A percentile compares a stretch with the other conserved stretches of the same genome.
Evolutionary conservation across 2,888 invertebrate genomes (phyloP).

Genomic region (Apodemia hepburni): DNA sequence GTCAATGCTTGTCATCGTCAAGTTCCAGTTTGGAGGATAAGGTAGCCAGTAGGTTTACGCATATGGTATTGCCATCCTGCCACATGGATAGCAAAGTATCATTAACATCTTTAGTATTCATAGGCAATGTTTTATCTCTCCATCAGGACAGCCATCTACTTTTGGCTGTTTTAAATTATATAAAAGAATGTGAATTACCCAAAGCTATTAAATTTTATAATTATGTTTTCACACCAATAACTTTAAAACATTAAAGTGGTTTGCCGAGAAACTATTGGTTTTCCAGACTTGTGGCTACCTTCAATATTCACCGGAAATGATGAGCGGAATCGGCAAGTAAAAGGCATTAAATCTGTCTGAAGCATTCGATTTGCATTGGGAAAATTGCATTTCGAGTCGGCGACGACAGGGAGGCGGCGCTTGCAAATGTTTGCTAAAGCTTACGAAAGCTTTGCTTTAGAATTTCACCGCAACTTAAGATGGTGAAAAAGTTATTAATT

Average conservation of each 20-base stretch:
- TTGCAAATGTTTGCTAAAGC: conserved; percentile 60
- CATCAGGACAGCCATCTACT: too few relatives aligned
- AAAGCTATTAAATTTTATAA: conserved; percentile 8
- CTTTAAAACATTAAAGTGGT: conserved; percentile 16
- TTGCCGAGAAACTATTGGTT: conserved; percentile 31
- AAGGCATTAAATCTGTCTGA: conserved; percentile 74
- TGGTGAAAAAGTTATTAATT: conserved; percentile 6
- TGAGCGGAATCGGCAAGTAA: conserved; percentile 67
- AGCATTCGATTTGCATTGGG: conserved; percentile 73
- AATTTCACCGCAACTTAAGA: conserved; percentile 36
- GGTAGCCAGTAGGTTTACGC: too few relatives aligned
- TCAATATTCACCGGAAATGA: conserved; percentile 59
- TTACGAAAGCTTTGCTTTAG: conserved; percentile 52
- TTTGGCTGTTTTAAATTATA: too few relatives aligned
- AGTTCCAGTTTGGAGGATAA: too few relatives aligned
- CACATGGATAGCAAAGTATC: too few relatives aligned
- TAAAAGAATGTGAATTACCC: too few relatives aligned
- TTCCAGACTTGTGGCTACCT: conserved; percentile 41
- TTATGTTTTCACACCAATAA: conserved; percentile 6
- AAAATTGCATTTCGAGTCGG: conserved; percentile 72
- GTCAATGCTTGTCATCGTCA: too few relatives aligned
- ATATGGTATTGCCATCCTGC: too few relatives aligned
- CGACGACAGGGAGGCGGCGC: conserved; percentile 55
- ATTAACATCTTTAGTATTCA: too few relatives aligned
- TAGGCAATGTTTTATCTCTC: too few relatives aligned